Percentiles rank a stretch among this genome's conserved stretches.
These are phyloP conservation scores for Incurvaria masculella DNA, from an alignment of 2,888 invertebrate genomes.

Conservation along the genomic window DNA sequence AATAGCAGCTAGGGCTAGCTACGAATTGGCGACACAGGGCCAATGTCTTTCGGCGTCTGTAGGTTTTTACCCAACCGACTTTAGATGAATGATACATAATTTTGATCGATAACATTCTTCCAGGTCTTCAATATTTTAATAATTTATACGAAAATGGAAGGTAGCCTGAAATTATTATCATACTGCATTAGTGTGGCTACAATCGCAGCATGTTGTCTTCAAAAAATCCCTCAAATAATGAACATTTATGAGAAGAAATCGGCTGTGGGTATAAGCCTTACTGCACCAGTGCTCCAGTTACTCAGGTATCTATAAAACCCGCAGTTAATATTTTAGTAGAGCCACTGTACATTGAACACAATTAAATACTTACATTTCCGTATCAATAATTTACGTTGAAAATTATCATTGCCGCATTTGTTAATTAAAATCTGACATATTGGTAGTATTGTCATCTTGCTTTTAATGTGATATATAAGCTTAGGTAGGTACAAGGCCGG, in stretches of 20 bases:
- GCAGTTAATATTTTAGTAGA: constrained; percentile 1
- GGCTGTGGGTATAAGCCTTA: constrained; percentile 65
- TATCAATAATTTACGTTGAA: constrained; percentile 3
- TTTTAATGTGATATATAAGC: constrained; percentile 7
- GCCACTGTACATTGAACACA: constrained; percentile 1
- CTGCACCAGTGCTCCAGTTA: constrained; percentile 66
- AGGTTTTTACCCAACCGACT: too few relatives aligned
- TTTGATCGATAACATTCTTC: too few relatives aligned
- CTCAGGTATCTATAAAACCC: constrained; percentile 53
- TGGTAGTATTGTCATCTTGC: constrained; percentile 4
- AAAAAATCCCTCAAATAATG: constrained; percentile 82
- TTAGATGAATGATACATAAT: too few relatives aligned
- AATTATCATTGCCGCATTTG: constrained; percentile 7
- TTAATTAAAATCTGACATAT: constrained; percentile 6
- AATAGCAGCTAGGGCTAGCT: too few relatives aligned
- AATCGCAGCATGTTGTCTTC: constrained; percentile 70
- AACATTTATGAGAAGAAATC: constrained; percentile 62
- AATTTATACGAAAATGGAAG: too few relatives aligned
- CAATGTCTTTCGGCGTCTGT: too few relatives aligned
- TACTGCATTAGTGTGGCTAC: constrained; percentile 64
- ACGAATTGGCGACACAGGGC: too few relatives aligned
- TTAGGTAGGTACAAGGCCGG: not conserved
- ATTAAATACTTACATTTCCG: constrained; percentile 3
- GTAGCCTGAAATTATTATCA: too few relatives aligned
- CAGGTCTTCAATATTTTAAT: too few relatives aligned